Evolutionary conservation across 2,888 invertebrate species (phyloP).

Genomic region (Oasisia sp.): DNA sequence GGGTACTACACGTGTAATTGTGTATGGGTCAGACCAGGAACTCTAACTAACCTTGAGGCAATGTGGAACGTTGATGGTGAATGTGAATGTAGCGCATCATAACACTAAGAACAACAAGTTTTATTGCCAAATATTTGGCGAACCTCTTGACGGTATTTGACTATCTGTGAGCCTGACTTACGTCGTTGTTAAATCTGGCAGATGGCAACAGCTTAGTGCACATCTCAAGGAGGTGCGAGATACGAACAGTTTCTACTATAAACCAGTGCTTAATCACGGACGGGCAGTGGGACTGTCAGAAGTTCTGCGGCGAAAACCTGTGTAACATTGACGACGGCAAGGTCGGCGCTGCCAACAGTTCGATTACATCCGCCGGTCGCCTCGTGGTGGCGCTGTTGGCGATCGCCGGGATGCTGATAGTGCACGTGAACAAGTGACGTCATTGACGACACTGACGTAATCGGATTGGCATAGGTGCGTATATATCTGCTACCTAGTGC

Average conservation of each 20-base stretch:
- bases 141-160: too few relatives aligned
- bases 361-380: not conserved
- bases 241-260: not conserved
- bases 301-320: not conserved
- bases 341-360: not conserved
- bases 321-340: not conserved
- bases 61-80: too few relatives aligned
- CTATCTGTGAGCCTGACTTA: too few relatives aligned
- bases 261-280: not conserved
- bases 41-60: too few relatives aligned
- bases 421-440: not conserved
- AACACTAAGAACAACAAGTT: too few relatives aligned
- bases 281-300: not conserved
- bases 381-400: not conserved
- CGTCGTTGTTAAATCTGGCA: not conserved
- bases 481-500: not conserved
- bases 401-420: not conserved
- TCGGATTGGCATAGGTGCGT: not conserved
- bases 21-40: too few relatives aligned
- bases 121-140: too few relatives aligned
- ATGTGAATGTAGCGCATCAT: too few relatives aligned
- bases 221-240: not conserved
- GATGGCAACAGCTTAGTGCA: not conserved
- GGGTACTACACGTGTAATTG: too few relatives aligned
- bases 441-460: not conserved